These are phyloP conservation scores for Baccha elongata DNA, from an alignment of 2,888 invertebrate species.

Conservation along the genomic window DNA sequence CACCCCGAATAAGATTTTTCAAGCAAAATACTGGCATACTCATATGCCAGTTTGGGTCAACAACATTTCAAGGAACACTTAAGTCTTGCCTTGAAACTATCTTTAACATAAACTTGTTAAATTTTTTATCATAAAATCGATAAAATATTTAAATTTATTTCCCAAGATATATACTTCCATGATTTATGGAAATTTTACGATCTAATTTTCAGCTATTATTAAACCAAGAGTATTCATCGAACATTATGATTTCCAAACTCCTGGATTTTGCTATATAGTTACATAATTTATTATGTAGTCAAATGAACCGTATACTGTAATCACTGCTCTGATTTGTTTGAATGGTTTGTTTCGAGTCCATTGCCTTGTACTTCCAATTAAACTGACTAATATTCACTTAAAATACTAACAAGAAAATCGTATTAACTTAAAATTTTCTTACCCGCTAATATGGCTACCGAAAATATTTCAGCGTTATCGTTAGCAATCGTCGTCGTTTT, in stretches of 20 bases:
- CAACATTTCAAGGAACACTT: not conserved
- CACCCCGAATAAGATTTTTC: too few relatives aligned
- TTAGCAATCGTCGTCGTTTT: slow-evolving; percentile 15
- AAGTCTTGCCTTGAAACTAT: not conserved
- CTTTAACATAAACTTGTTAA: not conserved
- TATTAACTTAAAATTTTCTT: slow-evolving; percentile 57
- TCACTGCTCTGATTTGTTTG: slow-evolving; percentile 41
- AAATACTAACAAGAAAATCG: slow-evolving; percentile 43
- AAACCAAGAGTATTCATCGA: not conserved
- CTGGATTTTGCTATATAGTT: slow-evolving; percentile 4
- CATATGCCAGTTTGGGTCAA: not conserved
- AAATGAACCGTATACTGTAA: slow-evolving; percentile 57
- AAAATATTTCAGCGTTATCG: slow-evolving; percentile 38
- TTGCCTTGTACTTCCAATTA: slow-evolving; percentile 46
- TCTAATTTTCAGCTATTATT: not conserved
- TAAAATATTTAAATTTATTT: slow-evolving; percentile 15
- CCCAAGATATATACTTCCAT: slow-evolving; percentile 12
- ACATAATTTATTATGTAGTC: slow-evolving; percentile 42
- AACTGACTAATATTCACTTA: slow-evolving; percentile 45
- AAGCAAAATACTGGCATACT: too few relatives aligned
- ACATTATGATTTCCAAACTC: slow-evolving; percentile 3
- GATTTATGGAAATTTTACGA: slow-evolving; percentile 6
- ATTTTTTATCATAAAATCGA: slow-evolving; percentile 1
- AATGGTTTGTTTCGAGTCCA: not conserved
- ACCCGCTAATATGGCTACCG: slow-evolving; percentile 11